Evolutionary conservation across 2,113 vertebrate genomes (phyloP), one percentile per base, ranked within the genome.

Genomic region (Pterophyllum scalare): DNA sequence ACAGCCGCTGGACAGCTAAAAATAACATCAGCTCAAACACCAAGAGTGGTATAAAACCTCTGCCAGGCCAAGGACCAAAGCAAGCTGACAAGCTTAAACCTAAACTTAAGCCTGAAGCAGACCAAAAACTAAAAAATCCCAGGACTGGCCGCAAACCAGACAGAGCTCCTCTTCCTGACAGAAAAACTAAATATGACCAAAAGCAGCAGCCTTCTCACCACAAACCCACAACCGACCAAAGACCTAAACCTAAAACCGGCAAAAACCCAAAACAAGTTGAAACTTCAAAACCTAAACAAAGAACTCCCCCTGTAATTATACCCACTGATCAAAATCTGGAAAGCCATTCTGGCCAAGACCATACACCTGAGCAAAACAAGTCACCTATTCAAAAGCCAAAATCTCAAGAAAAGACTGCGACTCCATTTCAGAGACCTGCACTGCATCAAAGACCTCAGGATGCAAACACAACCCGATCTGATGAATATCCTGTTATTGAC

Each of bases 81-180:
- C 62, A 67, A 0, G 46, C 38, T 22, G 78, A 67, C 77, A 91
- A 84, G 46, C 70, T 58, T 46, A 77, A 75, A 77, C 46, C 78
- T 56, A 82, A 58, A 86, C 83, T 59, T 59, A 89, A 77, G 52
- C 79, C 84, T 60, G 79, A 86, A 64, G 82, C 58, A n/a, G 72
- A 64, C 6, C 59, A 24, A 58, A 90, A 43, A 54, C 40, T 26
- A 9, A 91, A 89, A 85, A 83, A 81, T 46, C 14, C 81, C 0
- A 82, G 74, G 58, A 86, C 81, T 88, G 84, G 62, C 15, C 70
- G 2, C 74, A 91, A 90, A 87, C 83, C 61, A 31, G 88, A 49
- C 40, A 59, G 2, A 75, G 12, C 20, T 35, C 56, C 74, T 80
- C 38, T 33, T 31, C 22, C 85, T 54, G 83, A 86, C 64, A 75